These are phyloP conservation scores for Hyles vespertilio DNA, from an alignment of 1,140 invertebrate genomes.

Conservation along the genomic window DNA sequence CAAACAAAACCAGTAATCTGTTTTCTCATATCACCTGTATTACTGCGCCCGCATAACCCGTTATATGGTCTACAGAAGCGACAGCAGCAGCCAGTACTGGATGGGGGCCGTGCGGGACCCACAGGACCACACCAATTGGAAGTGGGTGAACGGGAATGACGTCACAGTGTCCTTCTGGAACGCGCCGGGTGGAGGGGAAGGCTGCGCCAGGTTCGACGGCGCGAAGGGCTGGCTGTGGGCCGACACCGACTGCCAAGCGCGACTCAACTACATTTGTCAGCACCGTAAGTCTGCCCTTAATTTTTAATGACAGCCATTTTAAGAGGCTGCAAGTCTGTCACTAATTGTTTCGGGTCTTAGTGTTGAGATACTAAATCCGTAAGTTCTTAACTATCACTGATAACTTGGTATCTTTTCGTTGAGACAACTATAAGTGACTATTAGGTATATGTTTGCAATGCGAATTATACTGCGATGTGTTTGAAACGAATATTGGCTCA, in stretches of 20 bases:
- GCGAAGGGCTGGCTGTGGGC: conserved; percentile 97
- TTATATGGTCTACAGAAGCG: conserved; percentile 78
- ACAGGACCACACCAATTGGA: conserved; percentile 88
- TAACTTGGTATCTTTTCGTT: too few species aligned
- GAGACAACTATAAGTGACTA: too few species aligned
- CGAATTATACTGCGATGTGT: too few species aligned
- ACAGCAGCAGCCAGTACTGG: conserved; percentile 95
- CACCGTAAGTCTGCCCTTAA: conserved; percentile 83
- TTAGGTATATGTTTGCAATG: not conserved
- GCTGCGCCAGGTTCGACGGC: conserved; percentile 94
- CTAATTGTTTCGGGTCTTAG: too few species aligned
- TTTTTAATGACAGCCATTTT: too few species aligned
- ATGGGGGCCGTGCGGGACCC: conserved; percentile 92
- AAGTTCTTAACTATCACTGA: too few species aligned
- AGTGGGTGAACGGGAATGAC: conserved; percentile 92
- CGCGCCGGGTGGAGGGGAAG: conserved; percentile 87
- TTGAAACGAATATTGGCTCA: too few species aligned
- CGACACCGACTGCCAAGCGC: conserved; percentile 91
- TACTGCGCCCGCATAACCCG: too few species aligned
- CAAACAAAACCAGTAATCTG: too few species aligned
- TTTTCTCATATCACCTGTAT: too few species aligned
- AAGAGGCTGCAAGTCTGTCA: too few species aligned
- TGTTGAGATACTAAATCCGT: too few species aligned
- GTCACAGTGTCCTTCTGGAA: conserved; percentile 96
- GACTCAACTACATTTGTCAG: conserved; percentile 95